Evolutionary conservation across 2,888 invertebrate genomes (phyloP).

Genomic region (Tetragonisca angustula): DNA sequence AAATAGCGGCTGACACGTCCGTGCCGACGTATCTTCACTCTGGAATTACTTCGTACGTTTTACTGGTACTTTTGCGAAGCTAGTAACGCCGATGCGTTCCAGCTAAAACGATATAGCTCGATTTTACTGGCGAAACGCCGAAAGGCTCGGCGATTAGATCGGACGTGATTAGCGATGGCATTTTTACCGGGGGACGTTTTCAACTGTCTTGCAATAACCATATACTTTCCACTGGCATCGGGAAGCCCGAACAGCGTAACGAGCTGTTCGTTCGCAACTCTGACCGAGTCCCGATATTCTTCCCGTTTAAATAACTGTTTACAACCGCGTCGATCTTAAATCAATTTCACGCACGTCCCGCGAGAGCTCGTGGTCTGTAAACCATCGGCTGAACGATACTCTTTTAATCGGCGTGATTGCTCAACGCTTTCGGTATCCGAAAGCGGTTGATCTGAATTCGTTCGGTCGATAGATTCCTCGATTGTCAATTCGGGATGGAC

Average conservation of each 20-base stretch:
- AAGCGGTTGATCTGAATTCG: conserved; percentile 34
- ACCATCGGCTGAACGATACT: conserved; percentile 4
- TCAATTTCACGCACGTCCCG: conserved; percentile 63
- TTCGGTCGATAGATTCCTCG: conserved; percentile 41
- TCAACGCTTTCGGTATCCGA: conserved; percentile 32
- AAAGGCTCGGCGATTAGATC: conserved; percentile 46
- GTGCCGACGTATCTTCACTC: conserved; percentile 28
- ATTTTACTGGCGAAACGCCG: conserved; percentile 50
- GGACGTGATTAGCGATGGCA: conserved; percentile 48
- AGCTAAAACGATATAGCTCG: conserved; percentile 22
- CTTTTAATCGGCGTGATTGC: conserved; percentile 48
- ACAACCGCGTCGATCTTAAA: conserved; percentile 58
- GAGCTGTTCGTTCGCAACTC: conserved; percentile 24
- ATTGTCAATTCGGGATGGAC: conserved; percentile 39
- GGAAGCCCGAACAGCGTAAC: conserved; percentile 9
- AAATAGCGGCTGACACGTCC: conserved; percentile 47
- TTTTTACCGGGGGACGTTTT: conserved; percentile 40
- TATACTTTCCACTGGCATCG: not conserved
- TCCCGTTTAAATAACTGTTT: conserved; percentile 45
- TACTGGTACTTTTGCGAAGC: conserved; percentile 39
- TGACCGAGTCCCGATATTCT: conserved; percentile 20
- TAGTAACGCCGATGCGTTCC: conserved; percentile 36
- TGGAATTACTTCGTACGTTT: conserved; percentile 54
- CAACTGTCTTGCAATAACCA: conserved; percentile 35
- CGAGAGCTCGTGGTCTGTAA: not conserved